These are phyloP conservation scores for Limnephilus lunatus DNA, from an alignment of 2,888 invertebrate genomes.

Conservation along the genomic window DNA sequence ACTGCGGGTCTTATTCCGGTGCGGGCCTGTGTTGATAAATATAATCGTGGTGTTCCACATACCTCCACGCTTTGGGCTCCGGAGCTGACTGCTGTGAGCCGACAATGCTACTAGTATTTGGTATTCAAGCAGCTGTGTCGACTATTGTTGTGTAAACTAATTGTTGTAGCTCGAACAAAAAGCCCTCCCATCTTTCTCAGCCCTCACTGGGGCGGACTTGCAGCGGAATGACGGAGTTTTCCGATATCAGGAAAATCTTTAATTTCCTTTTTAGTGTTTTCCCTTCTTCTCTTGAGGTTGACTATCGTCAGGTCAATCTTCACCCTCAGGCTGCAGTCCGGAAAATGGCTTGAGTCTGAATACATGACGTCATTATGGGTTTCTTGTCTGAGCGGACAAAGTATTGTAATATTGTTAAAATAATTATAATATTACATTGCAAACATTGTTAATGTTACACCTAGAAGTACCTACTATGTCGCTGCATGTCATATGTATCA, in stretches of 20 bases:
- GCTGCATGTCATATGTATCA: no score
- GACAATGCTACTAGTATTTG: constrained; percentile 32
- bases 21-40: neutral
- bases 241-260: neutral
- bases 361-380: no score
- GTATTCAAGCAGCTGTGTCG: constrained; percentile 20
- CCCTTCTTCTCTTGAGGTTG: neutral
- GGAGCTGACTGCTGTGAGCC: constrained; percentile 11
- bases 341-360: no score
- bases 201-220: neutral
- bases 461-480: no score
- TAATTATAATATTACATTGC: no score
- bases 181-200: constrained; percentile 39
- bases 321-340: no score
- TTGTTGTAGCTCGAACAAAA: constrained; percentile 52
- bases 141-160: constrained; percentile 57
- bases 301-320: no score
- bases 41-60: constrained; percentile 26
- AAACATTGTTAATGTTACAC: no score
- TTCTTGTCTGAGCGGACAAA: no score
- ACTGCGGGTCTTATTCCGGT: constrained; percentile 24
- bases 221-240: neutral
- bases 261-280: neutral
- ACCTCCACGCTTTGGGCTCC: constrained; percentile 8
- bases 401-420: no score